These are phyloP conservation scores for Alethe castanea DNA, from an alignment of 2,113 vertebrate species.

Conservation along the genomic window DNA sequence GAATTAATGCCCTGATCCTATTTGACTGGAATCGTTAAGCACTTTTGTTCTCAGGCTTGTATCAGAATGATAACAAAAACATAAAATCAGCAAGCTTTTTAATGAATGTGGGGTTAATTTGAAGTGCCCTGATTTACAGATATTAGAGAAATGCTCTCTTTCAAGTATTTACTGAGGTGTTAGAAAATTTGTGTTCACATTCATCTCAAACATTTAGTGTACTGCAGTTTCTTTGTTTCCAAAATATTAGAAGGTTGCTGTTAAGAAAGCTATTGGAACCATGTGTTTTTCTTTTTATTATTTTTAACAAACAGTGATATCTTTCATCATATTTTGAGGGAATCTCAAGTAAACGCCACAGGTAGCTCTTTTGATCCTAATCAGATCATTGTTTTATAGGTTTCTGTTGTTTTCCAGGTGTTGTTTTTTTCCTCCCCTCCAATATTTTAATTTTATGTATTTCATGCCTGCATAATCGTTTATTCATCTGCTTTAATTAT, in stretches of 20 bases:
- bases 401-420: background rate
- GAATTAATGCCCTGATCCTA: constrained; percentile 36
- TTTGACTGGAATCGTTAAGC: constrained; percentile 39
- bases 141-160: background rate
- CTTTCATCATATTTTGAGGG: background rate
- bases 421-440: accelerated
- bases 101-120: constrained; percentile 29
- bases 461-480: background rate
- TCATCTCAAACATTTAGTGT: background rate
- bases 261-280: background rate
- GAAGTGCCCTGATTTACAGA: constrained; percentile 48
- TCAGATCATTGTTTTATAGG: background rate
- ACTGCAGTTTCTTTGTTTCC: constrained; percentile 8
- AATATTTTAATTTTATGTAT: background rate
- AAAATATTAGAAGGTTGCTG: background rate
- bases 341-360: background rate
- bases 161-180: constrained; percentile 12
- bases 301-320: background rate
- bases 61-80: constrained; percentile 47
- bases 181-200: background rate
- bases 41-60: constrained; percentile 1
- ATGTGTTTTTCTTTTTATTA: too few species aligned
- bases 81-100: constrained; percentile 56
- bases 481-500: background rate
- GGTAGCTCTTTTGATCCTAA: background rate